A percentile compares a stretch with the other conserved stretches of the same genome.
Evolutionary conservation across 2,888 invertebrate genomes (phyloP).

Genomic region (Campoplex nolae): DNA sequence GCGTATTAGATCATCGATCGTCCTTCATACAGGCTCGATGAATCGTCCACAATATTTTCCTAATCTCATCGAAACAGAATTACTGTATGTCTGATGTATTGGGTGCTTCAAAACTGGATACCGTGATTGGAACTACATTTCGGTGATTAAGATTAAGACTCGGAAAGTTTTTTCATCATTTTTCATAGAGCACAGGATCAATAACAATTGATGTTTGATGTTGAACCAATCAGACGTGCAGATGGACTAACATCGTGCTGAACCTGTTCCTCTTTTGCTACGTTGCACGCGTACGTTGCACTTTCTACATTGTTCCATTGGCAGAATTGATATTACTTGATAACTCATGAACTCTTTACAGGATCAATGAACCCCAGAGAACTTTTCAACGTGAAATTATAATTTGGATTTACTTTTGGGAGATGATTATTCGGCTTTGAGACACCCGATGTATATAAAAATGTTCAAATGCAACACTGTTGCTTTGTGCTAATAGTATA

Average conservation of each 20-base stretch:
- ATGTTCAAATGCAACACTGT: slow-evolving; percentile 6
- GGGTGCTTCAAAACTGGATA: background rate
- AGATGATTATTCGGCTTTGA: background rate
- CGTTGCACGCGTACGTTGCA: background rate
- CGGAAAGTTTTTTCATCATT: background rate
- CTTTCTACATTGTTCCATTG: background rate
- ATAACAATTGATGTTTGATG: background rate
- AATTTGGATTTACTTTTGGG: background rate
- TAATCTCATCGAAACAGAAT: background rate
- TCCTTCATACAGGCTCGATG: slow-evolving; percentile 34
- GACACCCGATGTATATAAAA: background rate
- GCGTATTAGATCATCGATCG: slow-evolving; percentile 30
- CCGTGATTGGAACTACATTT: background rate
- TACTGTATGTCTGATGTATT: background rate
- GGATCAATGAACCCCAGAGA: background rate
- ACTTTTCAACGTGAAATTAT: background rate
- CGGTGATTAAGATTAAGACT: background rate
- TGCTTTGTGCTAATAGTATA: slow-evolving; percentile 28
- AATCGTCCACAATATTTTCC: slow-evolving; percentile 19
- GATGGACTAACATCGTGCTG: background rate
- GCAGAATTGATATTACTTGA: background rate
- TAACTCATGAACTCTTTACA: background rate
- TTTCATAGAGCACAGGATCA: background rate
- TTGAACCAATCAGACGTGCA: background rate
- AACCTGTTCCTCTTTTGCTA: background rate